Base-by-base conservation (phyloP, 2,797 vertebrate species). In the Chloroceryle amazona region DNA sequence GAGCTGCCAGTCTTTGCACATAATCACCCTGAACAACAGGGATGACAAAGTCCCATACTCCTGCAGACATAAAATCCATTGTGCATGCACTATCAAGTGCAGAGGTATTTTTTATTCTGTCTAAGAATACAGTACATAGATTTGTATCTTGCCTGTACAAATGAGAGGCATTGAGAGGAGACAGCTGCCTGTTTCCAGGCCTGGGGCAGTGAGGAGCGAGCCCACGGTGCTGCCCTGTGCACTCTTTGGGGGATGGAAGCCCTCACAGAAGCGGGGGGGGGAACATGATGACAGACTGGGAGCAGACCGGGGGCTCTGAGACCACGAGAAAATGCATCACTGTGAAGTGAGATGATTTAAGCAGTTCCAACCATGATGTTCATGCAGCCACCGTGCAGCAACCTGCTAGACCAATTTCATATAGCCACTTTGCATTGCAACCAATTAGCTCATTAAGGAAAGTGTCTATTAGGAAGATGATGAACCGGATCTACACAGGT, bases 11-110 rank as follows among this genome's bases (percentile, higher is more conserved):
- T 33, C 22, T 35, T 39, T 26, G 54, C 33, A 52, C 2, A 4
- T 18, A 0, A 17, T n/a, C 39, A 74, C 74, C 29, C 31, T 41
- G 5, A 76, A 16, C 17, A 37, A 63, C 0, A 0, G 42, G 46
- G 29, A 28, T 46, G 10, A 26, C 31, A 57, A 74, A 89, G 9
- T 3, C 39, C 33, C 57, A 31, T 8, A 5, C 17, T 68, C 47
- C 70, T 41, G 26, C 51, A 90, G 42, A 42, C 22, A 35, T 15
- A n/a, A 83, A 88, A 70, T 39, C n/a, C 61, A 71, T 41, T 54
- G 58, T 46, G 18, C 46, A 23, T 0, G 6, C 58, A 37, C 68
- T 66, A 42, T 17, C 72, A 90, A 58, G 75, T 3, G 2, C 5
- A 0, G 25, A 66, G 33, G 5, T 31, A 1, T 16, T 16, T 62